Percentiles rank a stretch among this genome's conserved stretches.
These are phyloP conservation scores for Latrodectus elegans DNA, from an alignment of 2,888 invertebrate genomes.

Conservation along the genomic window DNA sequence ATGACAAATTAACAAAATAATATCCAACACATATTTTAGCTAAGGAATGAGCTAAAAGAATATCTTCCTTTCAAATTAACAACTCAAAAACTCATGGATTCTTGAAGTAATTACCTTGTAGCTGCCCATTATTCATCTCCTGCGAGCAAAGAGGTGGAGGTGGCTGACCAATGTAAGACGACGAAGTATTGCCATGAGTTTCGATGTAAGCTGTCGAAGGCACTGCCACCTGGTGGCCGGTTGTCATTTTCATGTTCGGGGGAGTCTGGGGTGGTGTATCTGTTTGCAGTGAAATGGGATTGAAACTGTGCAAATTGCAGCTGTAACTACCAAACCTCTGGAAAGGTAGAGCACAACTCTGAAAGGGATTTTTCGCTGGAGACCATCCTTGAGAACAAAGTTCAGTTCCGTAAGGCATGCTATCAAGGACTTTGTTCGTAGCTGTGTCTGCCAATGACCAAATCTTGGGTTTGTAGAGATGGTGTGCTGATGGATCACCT, in stretches of 20 bases:
- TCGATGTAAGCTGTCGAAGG: slow-evolving; percentile 56
- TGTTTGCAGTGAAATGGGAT: slow-evolving; percentile 78
- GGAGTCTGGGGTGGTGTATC: slow-evolving; percentile 96
- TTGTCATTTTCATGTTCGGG: slow-evolving; percentile 86
- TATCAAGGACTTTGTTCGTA: slow-evolving; percentile 86
- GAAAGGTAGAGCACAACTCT: slow-evolving; percentile 25
- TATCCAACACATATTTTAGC: not conserved
- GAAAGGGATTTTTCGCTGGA: slow-evolving; percentile 1
- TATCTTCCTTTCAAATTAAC: not conserved
- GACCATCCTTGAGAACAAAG: slow-evolving; percentile 18
- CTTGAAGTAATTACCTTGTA: slow-evolving; percentile 32
- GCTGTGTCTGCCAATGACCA: slow-evolving; percentile 96
- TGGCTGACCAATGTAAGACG: slow-evolving; percentile 31
- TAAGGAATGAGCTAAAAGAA: no score
- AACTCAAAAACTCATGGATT: not conserved
- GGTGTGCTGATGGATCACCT: not conserved
- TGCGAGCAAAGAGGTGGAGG: slow-evolving; percentile 21
- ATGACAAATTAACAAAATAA: not conserved
- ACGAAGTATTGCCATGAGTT: slow-evolving; percentile 1
- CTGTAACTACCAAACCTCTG: slow-evolving; percentile 30
- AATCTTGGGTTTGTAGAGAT: slow-evolving; percentile 86
- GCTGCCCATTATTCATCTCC: slow-evolving; percentile 32
- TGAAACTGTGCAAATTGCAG: slow-evolving; percentile 38
- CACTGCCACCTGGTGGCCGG: slow-evolving; percentile 16
- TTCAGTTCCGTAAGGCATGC: slow-evolving; percentile 73